Evolutionary conservation across 2,888 invertebrate genomes (phyloP).

Genomic region (Cecidostiba fungosa): DNA sequence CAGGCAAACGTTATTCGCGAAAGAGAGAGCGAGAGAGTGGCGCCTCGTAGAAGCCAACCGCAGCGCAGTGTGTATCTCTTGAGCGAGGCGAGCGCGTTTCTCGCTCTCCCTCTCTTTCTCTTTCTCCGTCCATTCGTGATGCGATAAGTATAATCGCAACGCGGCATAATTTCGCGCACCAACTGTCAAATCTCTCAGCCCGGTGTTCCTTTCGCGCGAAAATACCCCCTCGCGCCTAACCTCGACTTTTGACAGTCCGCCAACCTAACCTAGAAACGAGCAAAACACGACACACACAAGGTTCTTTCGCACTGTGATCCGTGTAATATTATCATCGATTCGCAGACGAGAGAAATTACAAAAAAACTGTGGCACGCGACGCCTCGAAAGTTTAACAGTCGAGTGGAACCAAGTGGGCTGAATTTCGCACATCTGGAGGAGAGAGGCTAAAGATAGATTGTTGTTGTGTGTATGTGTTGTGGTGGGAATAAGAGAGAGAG

Average conservation of each 20-base stretch:
- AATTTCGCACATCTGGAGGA: background rate
- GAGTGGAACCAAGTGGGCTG: background rate
- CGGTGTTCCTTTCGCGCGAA: background rate
- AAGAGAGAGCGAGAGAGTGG: background rate
- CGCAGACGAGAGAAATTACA: background rate
- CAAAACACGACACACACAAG: background rate
- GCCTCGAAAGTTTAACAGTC: background rate
- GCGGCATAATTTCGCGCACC: background rate
- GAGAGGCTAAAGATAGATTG: background rate
- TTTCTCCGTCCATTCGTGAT: constrained; percentile 2
- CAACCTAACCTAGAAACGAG: background rate
- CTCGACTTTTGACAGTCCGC: background rate
- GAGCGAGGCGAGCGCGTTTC: constrained; percentile 9
- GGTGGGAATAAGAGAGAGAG: background rate
- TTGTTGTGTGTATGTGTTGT: background rate
- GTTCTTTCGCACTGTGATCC: background rate
- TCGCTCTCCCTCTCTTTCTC: background rate
- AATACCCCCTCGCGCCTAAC: background rate
- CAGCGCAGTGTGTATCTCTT: constrained; percentile 27
- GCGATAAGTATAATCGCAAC: background rate
- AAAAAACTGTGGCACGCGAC: background rate
- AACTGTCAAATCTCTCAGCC: background rate
- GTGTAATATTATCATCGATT: background rate
- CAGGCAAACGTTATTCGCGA: background rate
- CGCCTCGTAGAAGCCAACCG: background rate